Conservation (phyloP, 2,888 invertebrate species). For the Sarcophaga rosellei region DNA sequence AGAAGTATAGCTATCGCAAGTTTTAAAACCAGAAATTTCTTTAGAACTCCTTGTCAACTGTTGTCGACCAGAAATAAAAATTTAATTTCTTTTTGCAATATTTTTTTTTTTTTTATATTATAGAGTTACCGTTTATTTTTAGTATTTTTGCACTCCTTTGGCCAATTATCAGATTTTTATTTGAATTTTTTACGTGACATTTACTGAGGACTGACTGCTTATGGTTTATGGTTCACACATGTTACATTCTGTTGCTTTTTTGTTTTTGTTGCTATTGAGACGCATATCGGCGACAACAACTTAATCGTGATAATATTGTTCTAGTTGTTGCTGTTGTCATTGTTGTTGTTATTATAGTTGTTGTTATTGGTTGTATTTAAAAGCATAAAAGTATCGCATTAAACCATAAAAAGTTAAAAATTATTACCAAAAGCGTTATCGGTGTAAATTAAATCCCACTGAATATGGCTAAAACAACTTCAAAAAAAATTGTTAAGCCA, state of each 20-base stretch:
- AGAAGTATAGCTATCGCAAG: too few species aligned
- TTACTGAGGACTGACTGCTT: not conserved
- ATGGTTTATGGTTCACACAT: not conserved
- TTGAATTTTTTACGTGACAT: not conserved
- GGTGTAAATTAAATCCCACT: constrained; percentile 61
- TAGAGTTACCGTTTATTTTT: too few species aligned
- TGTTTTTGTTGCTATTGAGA: not conserved
- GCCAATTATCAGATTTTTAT: not conserved
- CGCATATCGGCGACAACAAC: not conserved
- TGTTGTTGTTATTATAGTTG: not conserved
- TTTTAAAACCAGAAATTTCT: too few species aligned
- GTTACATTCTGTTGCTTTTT: not conserved
- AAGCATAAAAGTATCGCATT: not conserved
- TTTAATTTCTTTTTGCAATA: too few species aligned
- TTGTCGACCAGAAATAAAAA: too few species aligned
- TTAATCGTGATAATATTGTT: not conserved
- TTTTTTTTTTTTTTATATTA: too few species aligned
- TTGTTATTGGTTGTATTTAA: not conserved
- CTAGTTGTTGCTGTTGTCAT: not conserved
- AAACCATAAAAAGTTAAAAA: constrained; percentile 11
- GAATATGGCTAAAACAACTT: constrained; percentile 57
- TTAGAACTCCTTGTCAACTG: too few species aligned
- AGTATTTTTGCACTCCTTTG: not conserved
- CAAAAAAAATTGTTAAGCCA: constrained; percentile 47
- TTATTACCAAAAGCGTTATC: constrained; percentile 55